Base-by-base conservation (phyloP, 1,140 invertebrate species). In the Apis laboriosa region DNA sequence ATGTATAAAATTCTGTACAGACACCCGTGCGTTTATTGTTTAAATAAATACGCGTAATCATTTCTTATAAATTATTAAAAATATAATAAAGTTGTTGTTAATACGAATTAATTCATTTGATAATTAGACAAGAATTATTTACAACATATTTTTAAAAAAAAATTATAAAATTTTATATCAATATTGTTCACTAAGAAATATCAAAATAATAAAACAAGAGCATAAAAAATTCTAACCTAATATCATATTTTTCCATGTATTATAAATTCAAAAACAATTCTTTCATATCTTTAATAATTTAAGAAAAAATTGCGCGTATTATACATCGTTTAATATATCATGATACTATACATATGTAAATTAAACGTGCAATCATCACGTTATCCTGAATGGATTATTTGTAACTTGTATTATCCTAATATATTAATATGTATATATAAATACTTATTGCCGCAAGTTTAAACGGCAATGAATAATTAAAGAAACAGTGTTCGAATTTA, bases 1-100 rank as follows among this genome's bases (percentile, higher is more conserved):
- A 81, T 73, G 63, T 89, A 89, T 83, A 89, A 89, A 89, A 89
- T 82, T 82, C 56, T 78, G 63, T 85, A 83, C 61, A 70, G 72
- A 83, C 43, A 49, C 28, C 19, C 21, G 61, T 53, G 61, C 49
- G 3, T 49, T 61, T 55, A 51, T 7, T 13, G 21, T 24, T 21
- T 8, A 34, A 73, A 5, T 21, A 24, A 28, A 66, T 34, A 63
- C 49, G 15, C 21, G 28, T 74, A 74, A 61, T 49, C n/a, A 24
- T 49, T 28, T n/a, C 4, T 49, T 51, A 15, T 4, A 49, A 61
- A 55, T 55, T 12, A 19, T 28, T 72, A 28, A 19, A 72, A 49
- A 72, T 55, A 72, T 72, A 19, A 72, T 19, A 8, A 24, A 43
- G 2, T 43, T 15, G 12, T 49, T 74, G 8, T 13, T 28, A 56